Evolutionary conservation across 2,888 invertebrate species (phyloP).

Genomic region (Synergus itoensis): DNA sequence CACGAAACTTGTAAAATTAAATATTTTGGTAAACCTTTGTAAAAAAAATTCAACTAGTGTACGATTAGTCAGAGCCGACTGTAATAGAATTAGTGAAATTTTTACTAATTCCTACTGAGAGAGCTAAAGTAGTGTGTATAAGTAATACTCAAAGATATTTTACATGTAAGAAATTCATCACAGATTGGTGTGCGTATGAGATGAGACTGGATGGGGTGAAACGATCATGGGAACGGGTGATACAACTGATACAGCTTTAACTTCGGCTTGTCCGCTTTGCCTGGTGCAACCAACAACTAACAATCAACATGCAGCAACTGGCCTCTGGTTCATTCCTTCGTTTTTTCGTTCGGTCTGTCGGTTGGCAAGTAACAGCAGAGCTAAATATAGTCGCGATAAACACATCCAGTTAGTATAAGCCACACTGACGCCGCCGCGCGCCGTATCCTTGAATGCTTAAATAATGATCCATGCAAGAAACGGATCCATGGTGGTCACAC

Average conservation of each 20-base stretch:
- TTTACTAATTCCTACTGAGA: too few species aligned
- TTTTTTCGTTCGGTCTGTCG: constrained; percentile 59
- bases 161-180: too few species aligned
- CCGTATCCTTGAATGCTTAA: constrained; percentile 60
- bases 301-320: neutral
- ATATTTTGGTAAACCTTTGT: too few species aligned
- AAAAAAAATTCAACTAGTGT: too few species aligned
- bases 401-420: constrained; percentile 71
- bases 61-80: too few species aligned
- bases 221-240: constrained; percentile 38
- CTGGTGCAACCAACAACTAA: neutral
- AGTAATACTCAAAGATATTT: too few species aligned
- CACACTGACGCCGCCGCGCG: constrained; percentile 53
- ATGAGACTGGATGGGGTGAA: neutral
- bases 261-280: neutral
- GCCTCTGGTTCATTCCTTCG: constrained; percentile 44
- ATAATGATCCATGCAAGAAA: constrained; percentile 54
- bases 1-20: too few species aligned
- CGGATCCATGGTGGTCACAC: constrained; percentile 62
- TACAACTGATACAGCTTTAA: constrained; percentile 36
- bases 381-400: constrained; percentile 76
- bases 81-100: too few species aligned
- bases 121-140: too few species aligned
- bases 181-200: neutral
- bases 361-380: constrained; percentile 71